Conservation (phyloP, 92 coral and sea anemone species). For the Porites divaricata region DNA sequence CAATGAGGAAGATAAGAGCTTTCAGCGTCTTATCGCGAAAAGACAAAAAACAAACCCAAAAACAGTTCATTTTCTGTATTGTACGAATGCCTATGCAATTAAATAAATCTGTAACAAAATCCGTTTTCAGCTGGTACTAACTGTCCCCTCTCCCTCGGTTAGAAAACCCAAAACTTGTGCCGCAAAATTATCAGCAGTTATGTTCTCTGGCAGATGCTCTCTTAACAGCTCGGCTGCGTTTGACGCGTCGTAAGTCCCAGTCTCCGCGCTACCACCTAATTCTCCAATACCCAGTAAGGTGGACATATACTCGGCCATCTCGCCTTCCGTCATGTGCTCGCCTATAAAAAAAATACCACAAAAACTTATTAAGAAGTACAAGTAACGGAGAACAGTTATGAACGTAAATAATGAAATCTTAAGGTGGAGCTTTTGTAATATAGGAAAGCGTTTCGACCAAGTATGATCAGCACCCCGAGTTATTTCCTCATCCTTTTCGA, state of each 20-base stretch:
- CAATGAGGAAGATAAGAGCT: neutral
- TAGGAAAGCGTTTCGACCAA: too few relatives aligned
- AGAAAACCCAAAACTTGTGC: slow-evolving; percentile 89
- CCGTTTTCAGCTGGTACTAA: neutral
- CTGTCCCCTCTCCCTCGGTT: slow-evolving; percentile 48
- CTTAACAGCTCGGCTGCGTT: slow-evolving; percentile 72
- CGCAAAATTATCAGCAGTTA: slow-evolving; percentile 96
- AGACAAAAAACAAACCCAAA: neutral
- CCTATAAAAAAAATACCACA: slow-evolving; percentile 56
- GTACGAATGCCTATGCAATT: neutral
- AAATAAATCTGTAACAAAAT: neutral
- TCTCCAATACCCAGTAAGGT: slow-evolving; percentile 93
- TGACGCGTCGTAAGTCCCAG: slow-evolving; percentile 88
- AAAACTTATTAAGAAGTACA: neutral
- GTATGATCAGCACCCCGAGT: neutral
- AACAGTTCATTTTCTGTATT: neutral
- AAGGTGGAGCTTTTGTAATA: neutral
- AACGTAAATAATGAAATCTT: neutral
- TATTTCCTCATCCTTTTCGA: too few relatives aligned
- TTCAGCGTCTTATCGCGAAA: neutral
- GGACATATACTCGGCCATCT: slow-evolving; percentile 93
- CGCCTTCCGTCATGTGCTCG: slow-evolving; percentile 96
- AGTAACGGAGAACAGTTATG: neutral
- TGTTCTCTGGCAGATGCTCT: slow-evolving; percentile 85
- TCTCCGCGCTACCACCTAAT: slow-evolving; percentile 99